Conservation (phyloP, 2,888 invertebrate species). For the Cryptus armator region DNA sequence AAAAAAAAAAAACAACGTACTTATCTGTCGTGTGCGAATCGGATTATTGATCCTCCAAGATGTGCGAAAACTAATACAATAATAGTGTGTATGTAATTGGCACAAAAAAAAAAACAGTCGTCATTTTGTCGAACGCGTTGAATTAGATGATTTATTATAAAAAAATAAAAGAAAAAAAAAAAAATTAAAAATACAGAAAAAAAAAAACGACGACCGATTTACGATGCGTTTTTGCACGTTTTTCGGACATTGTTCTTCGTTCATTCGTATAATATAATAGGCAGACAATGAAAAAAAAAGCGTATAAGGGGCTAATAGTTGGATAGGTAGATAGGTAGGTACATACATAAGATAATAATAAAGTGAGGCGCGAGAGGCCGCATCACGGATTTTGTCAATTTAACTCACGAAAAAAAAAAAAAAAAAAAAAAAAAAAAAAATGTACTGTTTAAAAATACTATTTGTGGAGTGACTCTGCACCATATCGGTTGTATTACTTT, state of each 20-base stretch:
- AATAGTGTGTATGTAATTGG: conserved; percentile 63
- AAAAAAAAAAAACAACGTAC: conserved; percentile 25
- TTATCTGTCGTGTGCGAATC: conserved; percentile 32
- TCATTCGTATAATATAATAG: conserved; percentile 68
- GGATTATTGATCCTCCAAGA: conserved; percentile 12
- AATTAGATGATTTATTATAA: conserved; percentile 55
- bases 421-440: not conserved
- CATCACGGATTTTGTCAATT: conserved; percentile 43
- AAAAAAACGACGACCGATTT: conserved; percentile 52
- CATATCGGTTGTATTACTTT: not conserved
- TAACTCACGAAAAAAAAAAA: not conserved
- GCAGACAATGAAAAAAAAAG: conserved; percentile 62
- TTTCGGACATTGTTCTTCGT: conserved; percentile 66
- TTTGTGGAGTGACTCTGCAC: not conserved
- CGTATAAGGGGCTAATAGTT: conserved; percentile 68
- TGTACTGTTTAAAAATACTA: not conserved
- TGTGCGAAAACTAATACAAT: conserved; percentile 58
- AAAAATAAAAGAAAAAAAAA: not conserved
- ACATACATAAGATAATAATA: conserved; percentile 67
- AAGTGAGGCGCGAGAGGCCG: conserved; percentile 61
- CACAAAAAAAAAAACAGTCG: conserved; percentile 57
- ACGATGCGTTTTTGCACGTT: conserved; percentile 68
- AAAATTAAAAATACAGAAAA: not conserved
- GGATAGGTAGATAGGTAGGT: conserved; percentile 73
- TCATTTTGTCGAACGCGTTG: conserved; percentile 61